phyloP scores from a whole-genome alignment of 2,888 invertebrate species.

The Lithophane socia region DNA sequence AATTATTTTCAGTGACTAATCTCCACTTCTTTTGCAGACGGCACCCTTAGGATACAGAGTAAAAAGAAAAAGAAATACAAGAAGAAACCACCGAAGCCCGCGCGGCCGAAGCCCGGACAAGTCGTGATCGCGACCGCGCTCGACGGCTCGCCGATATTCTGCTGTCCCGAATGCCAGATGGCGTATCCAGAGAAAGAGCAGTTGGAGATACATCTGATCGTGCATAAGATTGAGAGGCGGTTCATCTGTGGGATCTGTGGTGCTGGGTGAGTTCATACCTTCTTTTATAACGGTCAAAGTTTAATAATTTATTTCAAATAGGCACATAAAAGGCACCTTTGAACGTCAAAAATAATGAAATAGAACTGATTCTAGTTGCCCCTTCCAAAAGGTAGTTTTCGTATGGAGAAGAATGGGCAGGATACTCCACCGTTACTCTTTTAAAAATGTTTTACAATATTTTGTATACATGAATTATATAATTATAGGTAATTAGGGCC shows the following conservation, averaged over 20 bases:
- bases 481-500: too few relatives aligned
- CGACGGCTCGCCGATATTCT: conserved; percentile 94
- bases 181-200: conserved; percentile 95
- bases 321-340: too few relatives aligned
- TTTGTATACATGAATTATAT: too few relatives aligned
- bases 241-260: conserved; percentile 95
- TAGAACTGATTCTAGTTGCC: too few relatives aligned
- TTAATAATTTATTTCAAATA: too few relatives aligned
- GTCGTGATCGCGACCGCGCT: conserved; percentile 94
- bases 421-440: too few relatives aligned
- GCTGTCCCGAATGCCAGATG: conserved; percentile 96
- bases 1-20: background rate
- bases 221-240: conserved; percentile 95
- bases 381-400: too few relatives aligned
- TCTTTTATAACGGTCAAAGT: background rate
- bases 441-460: too few relatives aligned
- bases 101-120: conserved; percentile 95
- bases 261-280: conserved; percentile 90
- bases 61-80: conserved; percentile 95
- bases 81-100: conserved; percentile 94
- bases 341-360: too few relatives aligned
- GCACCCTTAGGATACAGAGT: conserved; percentile 74
- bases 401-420: too few relatives aligned
- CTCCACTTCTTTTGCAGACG: conserved; percentile 70
- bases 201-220: conserved; percentile 94